phyloP scores from a whole-genome alignment of 2,113 vertebrate genomes.

The Bubo bubo region DNA sequence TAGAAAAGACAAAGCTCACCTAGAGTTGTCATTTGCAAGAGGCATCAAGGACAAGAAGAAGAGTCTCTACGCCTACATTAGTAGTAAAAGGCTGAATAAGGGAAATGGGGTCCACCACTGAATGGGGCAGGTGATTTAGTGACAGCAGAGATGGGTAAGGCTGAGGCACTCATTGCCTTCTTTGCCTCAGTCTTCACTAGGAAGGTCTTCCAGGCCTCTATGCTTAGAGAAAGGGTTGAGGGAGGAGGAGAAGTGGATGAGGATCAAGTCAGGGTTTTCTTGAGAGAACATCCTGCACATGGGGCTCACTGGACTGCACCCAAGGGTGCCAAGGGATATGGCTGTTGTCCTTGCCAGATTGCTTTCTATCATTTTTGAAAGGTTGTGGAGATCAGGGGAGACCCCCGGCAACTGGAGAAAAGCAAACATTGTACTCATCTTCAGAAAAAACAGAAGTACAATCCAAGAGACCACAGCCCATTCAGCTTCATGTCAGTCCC shows the following conservation, averaged over 20 bases:
- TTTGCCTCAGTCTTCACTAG: background rate
- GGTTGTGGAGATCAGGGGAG: background rate
- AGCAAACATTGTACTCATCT: background rate
- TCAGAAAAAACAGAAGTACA: background rate
- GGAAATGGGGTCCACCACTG: background rate
- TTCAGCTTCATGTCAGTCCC: background rate
- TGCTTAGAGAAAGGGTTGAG: background rate
- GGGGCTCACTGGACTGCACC: background rate
- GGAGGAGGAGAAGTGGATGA: background rate
- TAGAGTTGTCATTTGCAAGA: background rate
- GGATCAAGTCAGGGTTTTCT: background rate
- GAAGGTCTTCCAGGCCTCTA: background rate
- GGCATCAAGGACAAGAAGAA: accelerated
- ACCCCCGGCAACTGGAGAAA: background rate
- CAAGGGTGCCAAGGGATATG: background rate
- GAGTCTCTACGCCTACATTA: background rate
- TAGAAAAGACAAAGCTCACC: background rate
- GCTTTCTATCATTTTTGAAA: background rate
- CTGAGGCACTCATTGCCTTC: background rate
- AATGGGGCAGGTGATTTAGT: background rate
- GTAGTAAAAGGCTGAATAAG: background rate
- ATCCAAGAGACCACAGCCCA: background rate
- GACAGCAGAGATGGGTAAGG: background rate
- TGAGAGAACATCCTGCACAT: background rate
- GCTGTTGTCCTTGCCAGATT: background rate